Percentiles rank a stretch among this genome's conserved stretches.
phyloP scores from a whole-genome alignment of 2,113 vertebrate genomes.

The Gallinago jamesoni region DNA sequence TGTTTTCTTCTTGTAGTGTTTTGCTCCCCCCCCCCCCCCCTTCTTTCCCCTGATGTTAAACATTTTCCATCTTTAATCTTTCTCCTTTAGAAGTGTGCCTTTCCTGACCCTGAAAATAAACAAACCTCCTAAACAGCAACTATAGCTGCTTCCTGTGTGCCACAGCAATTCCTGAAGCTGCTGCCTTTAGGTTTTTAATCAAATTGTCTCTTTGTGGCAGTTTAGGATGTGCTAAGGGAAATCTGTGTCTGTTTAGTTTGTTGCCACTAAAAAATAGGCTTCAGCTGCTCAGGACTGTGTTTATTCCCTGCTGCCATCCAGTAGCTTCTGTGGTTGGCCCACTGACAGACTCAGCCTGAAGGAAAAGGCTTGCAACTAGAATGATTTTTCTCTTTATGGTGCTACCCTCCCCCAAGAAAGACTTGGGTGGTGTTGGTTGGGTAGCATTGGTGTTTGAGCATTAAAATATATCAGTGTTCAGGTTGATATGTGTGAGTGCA shows the following conservation, averaged over 20 bases:
- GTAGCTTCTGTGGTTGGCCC: neutral
- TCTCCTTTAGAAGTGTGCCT: neutral
- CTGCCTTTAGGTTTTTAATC: neutral
- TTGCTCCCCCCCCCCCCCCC: no score
- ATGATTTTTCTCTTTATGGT: neutral
- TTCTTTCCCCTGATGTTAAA: neutral
- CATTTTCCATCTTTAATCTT: neutral
- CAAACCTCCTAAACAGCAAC: neutral
- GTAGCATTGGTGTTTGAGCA: neutral
- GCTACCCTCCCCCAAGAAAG: neutral
- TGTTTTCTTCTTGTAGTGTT: no score
- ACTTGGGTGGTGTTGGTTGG: neutral
- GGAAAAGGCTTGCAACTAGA: neutral
- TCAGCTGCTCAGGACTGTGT: accelerated
- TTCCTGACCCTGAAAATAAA: neutral
- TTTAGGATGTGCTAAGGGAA: neutral
- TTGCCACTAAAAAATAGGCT: neutral
- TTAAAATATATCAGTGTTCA: neutral
- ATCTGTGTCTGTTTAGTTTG: neutral
- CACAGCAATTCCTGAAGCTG: neutral
- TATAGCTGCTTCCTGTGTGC: neutral
- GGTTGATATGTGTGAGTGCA: neutral
- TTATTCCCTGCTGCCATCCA: neutral
- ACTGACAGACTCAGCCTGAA: neutral
- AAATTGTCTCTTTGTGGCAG: neutral